Evolutionary conservation across 1,140 invertebrate species (phyloP).

Genomic region (Zaprionus davidi): DNA sequence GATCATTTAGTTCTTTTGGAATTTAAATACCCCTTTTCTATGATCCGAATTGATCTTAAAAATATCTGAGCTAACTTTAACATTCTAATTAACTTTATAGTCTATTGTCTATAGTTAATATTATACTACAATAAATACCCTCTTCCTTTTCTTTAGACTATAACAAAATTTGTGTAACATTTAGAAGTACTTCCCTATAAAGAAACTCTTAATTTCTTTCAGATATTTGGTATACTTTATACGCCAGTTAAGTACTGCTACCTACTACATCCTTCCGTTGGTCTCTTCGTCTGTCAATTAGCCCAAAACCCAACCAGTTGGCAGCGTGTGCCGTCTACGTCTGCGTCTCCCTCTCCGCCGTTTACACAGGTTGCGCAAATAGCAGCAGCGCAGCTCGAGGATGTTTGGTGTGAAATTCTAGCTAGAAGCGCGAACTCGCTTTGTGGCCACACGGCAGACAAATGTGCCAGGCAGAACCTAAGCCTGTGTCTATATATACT

Average conservation of each 20-base stretch:
- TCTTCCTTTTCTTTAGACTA: no score
- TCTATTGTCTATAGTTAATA: no score
- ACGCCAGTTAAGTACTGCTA: neutral
- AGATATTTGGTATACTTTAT: neutral
- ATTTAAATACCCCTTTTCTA: no score
- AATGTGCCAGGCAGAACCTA: slow-evolving; percentile 18
- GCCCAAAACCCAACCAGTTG: slow-evolving; percentile 41
- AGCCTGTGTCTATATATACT: neutral
- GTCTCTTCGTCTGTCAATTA: neutral
- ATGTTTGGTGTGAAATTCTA: slow-evolving; percentile 60
- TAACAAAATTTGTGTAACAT: no score
- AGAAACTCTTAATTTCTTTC: neutral
- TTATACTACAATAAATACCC: no score
- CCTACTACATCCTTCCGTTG: neutral
- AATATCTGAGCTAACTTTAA: no score
- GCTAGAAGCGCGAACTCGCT: slow-evolving; percentile 35
- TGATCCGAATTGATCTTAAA: no score
- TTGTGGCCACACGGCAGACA: slow-evolving; percentile 42
- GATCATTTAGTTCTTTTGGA: no score
- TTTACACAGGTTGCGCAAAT: slow-evolving; percentile 73
- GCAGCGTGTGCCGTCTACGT: slow-evolving; percentile 8
- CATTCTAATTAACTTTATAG: no score
- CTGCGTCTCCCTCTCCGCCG: slow-evolving; percentile 8
- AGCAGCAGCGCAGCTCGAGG: slow-evolving; percentile 9
- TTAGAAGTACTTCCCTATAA: no score